These are phyloP conservation scores for Hexactinellida sp. DNA, from an alignment of 37 sponge, comb jelly and placozoan species.

Conservation along the genomic window DNA sequence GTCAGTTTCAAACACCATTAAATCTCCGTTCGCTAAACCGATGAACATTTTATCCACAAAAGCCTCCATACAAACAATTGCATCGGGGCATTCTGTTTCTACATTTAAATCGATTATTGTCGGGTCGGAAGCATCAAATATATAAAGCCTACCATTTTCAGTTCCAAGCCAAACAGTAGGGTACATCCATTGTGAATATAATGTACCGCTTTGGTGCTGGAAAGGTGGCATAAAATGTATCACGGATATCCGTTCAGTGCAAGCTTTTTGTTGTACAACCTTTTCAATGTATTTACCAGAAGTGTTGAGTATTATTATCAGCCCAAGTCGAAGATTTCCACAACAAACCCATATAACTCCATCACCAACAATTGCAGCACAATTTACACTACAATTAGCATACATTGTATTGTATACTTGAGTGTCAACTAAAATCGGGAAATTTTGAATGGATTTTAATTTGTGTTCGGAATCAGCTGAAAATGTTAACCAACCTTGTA, in stretches of 20 bases:
- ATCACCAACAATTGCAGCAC: not conserved
- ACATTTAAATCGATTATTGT: not conserved
- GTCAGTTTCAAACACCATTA: not conserved
- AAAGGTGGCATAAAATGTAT: slow-evolving; percentile 1
- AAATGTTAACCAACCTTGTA: not conserved
- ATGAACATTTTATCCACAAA: not conserved
- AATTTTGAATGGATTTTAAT: not conserved
- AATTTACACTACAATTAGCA: slow-evolving; percentile 9
- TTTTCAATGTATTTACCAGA: not conserved
- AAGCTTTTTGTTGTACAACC: not conserved
- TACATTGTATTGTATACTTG: not conserved
- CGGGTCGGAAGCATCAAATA: slow-evolving; percentile 27
- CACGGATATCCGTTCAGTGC: not conserved
- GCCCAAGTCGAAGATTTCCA: not conserved
- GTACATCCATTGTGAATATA: not conserved
- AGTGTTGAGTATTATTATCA: not conserved
- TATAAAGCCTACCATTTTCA: slow-evolving; percentile 34
- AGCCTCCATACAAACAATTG: not conserved
- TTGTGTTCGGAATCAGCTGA: not conserved
- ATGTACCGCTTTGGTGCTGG: not conserved
- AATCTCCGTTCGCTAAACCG: not conserved
- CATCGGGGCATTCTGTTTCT: not conserved
- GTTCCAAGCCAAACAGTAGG: slow-evolving; percentile 60
- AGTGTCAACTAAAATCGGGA: not conserved
- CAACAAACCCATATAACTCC: not conserved